phyloP scores from a whole-genome alignment of 2,888 invertebrate genomes.

The Loripinus fragilis region DNA sequence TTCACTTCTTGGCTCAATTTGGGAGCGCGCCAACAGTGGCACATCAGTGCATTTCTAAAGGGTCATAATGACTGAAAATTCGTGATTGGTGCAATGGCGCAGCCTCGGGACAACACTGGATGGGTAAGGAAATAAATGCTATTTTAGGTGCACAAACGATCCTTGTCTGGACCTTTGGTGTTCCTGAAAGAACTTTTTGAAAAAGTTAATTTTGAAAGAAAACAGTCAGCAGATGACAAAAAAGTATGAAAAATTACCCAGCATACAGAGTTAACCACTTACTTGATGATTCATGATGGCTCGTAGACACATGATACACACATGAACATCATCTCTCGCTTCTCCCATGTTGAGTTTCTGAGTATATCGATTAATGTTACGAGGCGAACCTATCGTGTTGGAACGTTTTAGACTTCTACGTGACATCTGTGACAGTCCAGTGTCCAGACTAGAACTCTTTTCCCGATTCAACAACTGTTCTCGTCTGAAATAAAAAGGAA shows the following conservation, averaged over 20 bases:
- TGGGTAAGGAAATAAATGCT: no score
- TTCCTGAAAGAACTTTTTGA: no score
- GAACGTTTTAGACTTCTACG: constrained; percentile 73
- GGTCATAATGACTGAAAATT: no score
- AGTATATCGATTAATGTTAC: constrained; percentile 72
- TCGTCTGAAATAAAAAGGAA: constrained; percentile 56
- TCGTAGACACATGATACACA: constrained; percentile 99
- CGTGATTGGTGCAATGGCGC: no score
- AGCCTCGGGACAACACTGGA: no score
- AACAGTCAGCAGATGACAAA: no score
- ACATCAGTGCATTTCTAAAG: no score
- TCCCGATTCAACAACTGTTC: constrained; percentile 78
- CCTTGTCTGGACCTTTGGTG: no score
- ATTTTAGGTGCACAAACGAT: no score
- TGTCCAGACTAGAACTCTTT: constrained; percentile 78
- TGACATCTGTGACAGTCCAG: constrained; percentile 70
- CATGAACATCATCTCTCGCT: constrained; percentile 98
- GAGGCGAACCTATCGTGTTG: constrained; percentile 77
- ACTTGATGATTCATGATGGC: constrained; percentile 99
- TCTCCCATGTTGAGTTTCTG: constrained; percentile 82
- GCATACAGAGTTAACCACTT: constrained; percentile 16
- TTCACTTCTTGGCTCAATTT: no score
- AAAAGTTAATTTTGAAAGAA: no score
- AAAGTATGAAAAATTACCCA: neutral
- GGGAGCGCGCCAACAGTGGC: no score